A percentile compares a stretch with the other conserved stretches of the same genome.
Conservation (phyloP, 2,113 vertebrate genomes). For the Myiopsitta monachus region DNA sequence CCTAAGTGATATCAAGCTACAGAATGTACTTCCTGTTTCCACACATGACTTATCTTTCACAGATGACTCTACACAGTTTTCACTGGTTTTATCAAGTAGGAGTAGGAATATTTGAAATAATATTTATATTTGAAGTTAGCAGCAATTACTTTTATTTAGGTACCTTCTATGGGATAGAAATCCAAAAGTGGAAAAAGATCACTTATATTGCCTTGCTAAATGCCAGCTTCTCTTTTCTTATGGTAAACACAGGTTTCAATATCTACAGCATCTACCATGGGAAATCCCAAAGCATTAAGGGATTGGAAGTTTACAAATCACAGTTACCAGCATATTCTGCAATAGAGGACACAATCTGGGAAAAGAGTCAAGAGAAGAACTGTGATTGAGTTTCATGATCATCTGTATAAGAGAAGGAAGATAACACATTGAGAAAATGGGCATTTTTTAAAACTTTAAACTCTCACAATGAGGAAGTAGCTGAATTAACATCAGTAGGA, state of each 20-base stretch:
- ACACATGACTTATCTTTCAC: not conserved
- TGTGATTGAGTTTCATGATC: not conserved
- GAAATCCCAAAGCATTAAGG: not conserved
- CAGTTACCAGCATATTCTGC: not conserved
- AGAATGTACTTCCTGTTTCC: not conserved
- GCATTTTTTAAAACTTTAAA: not conserved
- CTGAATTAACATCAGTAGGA: not conserved
- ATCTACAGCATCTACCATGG: not conserved
- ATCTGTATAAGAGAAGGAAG: not conserved
- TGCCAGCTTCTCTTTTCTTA: not conserved
- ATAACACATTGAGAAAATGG: not conserved
- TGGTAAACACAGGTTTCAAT: fast-evolving
- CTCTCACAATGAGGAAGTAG: not conserved
- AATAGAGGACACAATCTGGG: not conserved
- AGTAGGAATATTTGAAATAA: not conserved
- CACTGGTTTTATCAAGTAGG: not conserved
- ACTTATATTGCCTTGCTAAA: not conserved
- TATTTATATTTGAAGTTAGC: not conserved
- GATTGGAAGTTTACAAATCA: not conserved
- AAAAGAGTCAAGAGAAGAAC: not conserved
- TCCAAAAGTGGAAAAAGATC: not conserved
- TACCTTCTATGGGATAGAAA: not conserved
- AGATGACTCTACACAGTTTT: not conserved
- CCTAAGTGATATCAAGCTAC: not conserved
- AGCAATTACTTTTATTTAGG: not conserved